Percentiles rank a stretch among this genome's conserved stretches.
Evolutionary conservation across 2,113 vertebrate genomes (phyloP).

Genomic region (Agelaius phoeniceus): DNA sequence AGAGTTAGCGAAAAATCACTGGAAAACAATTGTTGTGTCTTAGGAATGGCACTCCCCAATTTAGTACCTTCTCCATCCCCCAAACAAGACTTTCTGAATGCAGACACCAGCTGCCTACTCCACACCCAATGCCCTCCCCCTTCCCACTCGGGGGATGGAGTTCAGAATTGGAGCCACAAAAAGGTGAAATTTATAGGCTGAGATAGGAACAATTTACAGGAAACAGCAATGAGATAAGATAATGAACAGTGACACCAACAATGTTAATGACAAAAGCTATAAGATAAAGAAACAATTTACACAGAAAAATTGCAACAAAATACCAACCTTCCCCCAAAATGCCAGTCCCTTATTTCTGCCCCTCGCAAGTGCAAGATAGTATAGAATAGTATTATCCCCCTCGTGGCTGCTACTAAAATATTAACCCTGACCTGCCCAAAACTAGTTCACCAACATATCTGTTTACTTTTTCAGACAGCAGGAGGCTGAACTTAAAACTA

Average conservation of each 20-base stretch:
- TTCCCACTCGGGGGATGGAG: fast-evolving
- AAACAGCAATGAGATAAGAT: background rate
- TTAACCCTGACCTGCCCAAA: background rate
- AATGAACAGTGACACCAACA: background rate
- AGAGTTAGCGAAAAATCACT: background rate
- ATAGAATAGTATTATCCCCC: fast-evolving
- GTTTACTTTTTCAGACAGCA: background rate
- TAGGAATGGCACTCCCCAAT: background rate
- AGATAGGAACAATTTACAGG: background rate
- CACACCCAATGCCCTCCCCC: no score
- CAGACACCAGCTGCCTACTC: background rate
- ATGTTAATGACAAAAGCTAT: background rate
- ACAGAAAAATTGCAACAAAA: fast-evolving
- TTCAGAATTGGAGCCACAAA: background rate
- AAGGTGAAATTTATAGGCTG: background rate
- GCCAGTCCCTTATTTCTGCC: background rate
- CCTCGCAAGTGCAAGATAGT: no score
- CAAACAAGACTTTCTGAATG: background rate
- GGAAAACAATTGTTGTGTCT: background rate
- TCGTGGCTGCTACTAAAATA: background rate
- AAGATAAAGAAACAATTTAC: background rate
- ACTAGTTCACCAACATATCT: background rate
- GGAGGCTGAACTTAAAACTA: background rate
- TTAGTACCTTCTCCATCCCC: no score
- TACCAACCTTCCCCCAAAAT: background rate